Percentiles rank a stretch among this genome's conserved stretches.
Conservation (phyloP, 2,888 invertebrate genomes). For the Julus scanicus region DNA sequence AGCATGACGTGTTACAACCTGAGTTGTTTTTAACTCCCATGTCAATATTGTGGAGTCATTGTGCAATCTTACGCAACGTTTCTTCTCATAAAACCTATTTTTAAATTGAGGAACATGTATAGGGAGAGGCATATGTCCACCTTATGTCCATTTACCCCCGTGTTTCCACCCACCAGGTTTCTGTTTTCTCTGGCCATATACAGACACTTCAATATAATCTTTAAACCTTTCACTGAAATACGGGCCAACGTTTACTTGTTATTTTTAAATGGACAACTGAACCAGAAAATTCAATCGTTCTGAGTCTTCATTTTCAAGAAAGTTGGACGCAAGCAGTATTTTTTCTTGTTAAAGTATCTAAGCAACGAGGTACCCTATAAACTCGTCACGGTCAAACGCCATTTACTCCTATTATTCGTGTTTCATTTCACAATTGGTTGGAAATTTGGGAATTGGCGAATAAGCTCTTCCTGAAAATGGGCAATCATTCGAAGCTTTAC, state of each 20-base stretch:
- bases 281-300: neutral
- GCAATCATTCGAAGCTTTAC: neutral
- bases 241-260: constrained; percentile 32
- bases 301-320: neutral
- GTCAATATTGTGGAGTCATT: no score
- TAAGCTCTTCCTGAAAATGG: constrained; percentile 10
- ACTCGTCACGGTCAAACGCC: constrained; percentile 15
- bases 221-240: constrained; percentile 25
- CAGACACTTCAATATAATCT: neutral
- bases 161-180: neutral
- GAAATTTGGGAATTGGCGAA: neutral
- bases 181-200: neutral
- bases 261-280: constrained; percentile 37
- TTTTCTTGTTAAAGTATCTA: neutral
- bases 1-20: no score
- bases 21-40: no score
- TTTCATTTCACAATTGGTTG: constrained; percentile 1
- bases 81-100: neutral
- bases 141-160: neutral
- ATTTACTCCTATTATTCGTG: constrained; percentile 31
- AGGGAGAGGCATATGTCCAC: neutral
- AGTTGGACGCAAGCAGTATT: neutral
- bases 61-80: neutral
- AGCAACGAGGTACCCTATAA: constrained; percentile 1
- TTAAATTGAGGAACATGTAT: neutral